Evolutionary conservation across 1,140 invertebrate genomes (phyloP), one percentile per base, ranked within the genome.

Genomic region (Aphelenchoides avenae): DNA sequence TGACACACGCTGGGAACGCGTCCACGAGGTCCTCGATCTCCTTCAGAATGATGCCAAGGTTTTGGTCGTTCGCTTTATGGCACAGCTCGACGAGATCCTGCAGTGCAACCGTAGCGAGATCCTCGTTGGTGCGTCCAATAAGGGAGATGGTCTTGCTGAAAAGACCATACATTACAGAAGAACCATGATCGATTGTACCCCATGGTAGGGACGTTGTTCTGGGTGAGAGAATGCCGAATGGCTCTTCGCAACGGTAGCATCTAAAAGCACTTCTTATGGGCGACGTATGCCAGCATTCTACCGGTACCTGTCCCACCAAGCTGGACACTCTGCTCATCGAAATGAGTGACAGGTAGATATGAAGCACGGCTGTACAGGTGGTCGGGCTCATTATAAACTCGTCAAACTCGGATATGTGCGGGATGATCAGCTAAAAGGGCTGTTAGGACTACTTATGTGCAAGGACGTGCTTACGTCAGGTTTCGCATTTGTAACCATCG

Each of bases 301-400:
- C 50, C 50, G 2, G 37, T 5, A 58, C 33, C 30, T 41, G 50
- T n/a, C 34, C 31, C 36, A 59, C 22, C n/a, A 47, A 37, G 1
- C 24, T 24, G 13, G 15, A 18, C 1, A 55, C 37, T 37, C 41
- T 31, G 29, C 20, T 42, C 52, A 52, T 41, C n/a, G 62, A 46
- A 84, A 87, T 84, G 79, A 91, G 82, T 68, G 86, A 84, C 2
- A 86, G 78, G 70, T 91, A 84, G 27, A 91, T 86, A 79, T 87
- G 85, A 57, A 89, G 80, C 13, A 86, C 85, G 40, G 84, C 77
- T 24, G 80, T 64, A 15, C 82, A 82, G 5, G 84, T 84, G 26
- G 80, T 76, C 11, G 80, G 77, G 54, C 80, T 80, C 20, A 80
- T 80, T 7, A 87, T 71, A 70, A 86, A 87, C n/a, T 86, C 84